Conservation (phyloP, 2,113 vertebrate genomes). For the Amia ocellicauda region DNA sequence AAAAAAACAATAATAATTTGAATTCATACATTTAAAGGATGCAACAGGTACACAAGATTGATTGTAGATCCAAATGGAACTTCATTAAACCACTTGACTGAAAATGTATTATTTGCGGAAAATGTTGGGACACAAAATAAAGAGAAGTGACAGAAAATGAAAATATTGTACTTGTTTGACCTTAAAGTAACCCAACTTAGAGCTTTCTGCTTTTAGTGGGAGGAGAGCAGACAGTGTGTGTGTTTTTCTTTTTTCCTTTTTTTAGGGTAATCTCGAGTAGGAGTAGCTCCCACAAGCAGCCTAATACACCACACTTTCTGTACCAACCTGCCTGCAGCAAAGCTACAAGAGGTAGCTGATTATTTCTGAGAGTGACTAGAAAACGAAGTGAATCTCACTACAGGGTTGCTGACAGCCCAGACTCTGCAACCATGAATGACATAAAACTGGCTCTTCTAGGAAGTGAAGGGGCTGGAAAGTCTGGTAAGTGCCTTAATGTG, state of each 20-base stretch:
- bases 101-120: background rate
- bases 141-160: slow-evolving; percentile 10
- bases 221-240: slow-evolving; percentile 29
- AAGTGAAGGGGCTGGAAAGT: slow-evolving; percentile 63
- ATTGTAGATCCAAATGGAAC: background rate
- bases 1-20: no score
- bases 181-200: slow-evolving; percentile 24
- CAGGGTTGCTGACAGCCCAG: background rate
- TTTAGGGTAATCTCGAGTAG: slow-evolving; percentile 9
- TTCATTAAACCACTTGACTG: background rate
- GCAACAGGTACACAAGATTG: no score
- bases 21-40: no score
- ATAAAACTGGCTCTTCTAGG: slow-evolving; percentile 68
- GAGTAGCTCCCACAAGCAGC: background rate
- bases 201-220: slow-evolving; percentile 25
- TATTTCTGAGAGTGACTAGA: background rate
- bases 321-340: background rate
- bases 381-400: background rate
- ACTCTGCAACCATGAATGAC: slow-evolving; percentile 55
- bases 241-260: slow-evolving; percentile 25
- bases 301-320: background rate
- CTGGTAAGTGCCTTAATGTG: slow-evolving; percentile 48
- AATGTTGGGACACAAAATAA: slow-evolving; percentile 12
- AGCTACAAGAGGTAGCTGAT: background rate
- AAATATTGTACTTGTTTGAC: slow-evolving; percentile 15